Evolutionary conservation across 2,888 invertebrate species (phyloP).

Genomic region (Maniola hyperantus): DNA sequence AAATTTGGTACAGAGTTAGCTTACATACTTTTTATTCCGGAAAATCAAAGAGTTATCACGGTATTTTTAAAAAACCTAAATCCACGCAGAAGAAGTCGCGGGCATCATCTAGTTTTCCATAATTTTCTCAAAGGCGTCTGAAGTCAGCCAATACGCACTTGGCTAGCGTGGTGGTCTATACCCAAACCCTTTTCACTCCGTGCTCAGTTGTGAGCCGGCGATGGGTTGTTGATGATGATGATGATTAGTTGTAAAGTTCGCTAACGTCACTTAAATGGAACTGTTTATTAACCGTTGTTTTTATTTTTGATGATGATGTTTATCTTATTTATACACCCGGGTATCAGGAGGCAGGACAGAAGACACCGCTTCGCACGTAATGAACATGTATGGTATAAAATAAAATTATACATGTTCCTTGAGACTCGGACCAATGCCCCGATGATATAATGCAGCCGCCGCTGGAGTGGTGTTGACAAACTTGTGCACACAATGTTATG

Average conservation of each 20-base stretch:
- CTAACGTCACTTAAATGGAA: slow-evolving; percentile 5
- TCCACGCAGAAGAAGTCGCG: too few relatives aligned
- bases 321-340: slow-evolving; percentile 11
- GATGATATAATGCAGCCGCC: slow-evolving; percentile 32
- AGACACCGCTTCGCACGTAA: slow-evolving; percentile 17
- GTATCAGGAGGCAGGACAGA: slow-evolving; percentile 1
- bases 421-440: slow-evolving; percentile 14
- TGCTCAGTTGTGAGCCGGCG: too few relatives aligned
- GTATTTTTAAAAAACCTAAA: too few relatives aligned
- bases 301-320: slow-evolving; percentile 17
- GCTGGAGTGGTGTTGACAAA: slow-evolving; percentile 34
- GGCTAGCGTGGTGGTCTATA: too few relatives aligned
- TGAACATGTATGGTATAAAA: slow-evolving; percentile 18
- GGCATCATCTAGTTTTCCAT: too few relatives aligned
- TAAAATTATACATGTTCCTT: background rate
- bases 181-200: too few relatives aligned
- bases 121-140: too few relatives aligned
- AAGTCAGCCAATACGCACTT: too few relatives aligned
- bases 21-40: too few relatives aligned
- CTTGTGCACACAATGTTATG: slow-evolving; percentile 39
- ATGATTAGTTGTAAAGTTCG: background rate
- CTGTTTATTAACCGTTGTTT: background rate
- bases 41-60: too few relatives aligned
- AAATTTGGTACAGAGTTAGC: too few relatives aligned
- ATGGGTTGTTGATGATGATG: too few relatives aligned